phyloP scores from a whole-genome alignment of 2,888 invertebrate species.

The Herminia tarsipennalis region DNA sequence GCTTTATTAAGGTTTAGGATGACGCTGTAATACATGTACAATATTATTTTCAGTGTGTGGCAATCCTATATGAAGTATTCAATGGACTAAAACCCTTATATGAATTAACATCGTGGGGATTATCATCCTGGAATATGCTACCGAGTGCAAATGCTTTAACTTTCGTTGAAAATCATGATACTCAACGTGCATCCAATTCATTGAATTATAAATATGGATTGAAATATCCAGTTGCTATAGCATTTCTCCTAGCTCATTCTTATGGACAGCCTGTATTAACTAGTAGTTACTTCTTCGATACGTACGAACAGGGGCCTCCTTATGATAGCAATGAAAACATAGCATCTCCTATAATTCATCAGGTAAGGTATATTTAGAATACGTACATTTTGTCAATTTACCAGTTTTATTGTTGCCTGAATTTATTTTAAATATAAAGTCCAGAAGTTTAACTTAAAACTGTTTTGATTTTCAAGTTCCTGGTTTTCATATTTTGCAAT shows the following conservation, averaged over 20 bases:
- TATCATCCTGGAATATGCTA: slow-evolving; percentile 87
- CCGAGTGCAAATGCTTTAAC: slow-evolving; percentile 84
- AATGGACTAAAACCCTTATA: too few species aligned
- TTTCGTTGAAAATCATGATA: slow-evolving; percentile 94
- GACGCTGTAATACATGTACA: too few species aligned
- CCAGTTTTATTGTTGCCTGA: too few species aligned
- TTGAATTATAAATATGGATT: slow-evolving; percentile 88
- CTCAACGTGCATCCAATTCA: slow-evolving; percentile 89
- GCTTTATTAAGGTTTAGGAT: too few species aligned
- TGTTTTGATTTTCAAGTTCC: too few species aligned
- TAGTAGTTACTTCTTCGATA: slow-evolving; percentile 92
- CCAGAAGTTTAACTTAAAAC: too few species aligned
- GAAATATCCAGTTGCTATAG: slow-evolving; percentile 91
- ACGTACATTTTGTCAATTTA: too few species aligned
- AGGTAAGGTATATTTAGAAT: slow-evolving; percentile 67
- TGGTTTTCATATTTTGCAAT: too few species aligned
- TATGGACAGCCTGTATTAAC: slow-evolving; percentile 93
- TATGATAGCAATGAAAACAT: slow-evolving; percentile 86
- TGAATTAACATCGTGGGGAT: too few species aligned
- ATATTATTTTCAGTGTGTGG: too few species aligned
- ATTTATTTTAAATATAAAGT: too few species aligned
- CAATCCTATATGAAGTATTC: too few species aligned
- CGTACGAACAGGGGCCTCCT: slow-evolving; percentile 89
- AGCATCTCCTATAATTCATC: slow-evolving; percentile 87
- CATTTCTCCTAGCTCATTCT: slow-evolving; percentile 94